These are phyloP conservation scores for Karalla daura DNA, from an alignment of 2,797 vertebrate genomes.

Conservation along the genomic window DNA sequence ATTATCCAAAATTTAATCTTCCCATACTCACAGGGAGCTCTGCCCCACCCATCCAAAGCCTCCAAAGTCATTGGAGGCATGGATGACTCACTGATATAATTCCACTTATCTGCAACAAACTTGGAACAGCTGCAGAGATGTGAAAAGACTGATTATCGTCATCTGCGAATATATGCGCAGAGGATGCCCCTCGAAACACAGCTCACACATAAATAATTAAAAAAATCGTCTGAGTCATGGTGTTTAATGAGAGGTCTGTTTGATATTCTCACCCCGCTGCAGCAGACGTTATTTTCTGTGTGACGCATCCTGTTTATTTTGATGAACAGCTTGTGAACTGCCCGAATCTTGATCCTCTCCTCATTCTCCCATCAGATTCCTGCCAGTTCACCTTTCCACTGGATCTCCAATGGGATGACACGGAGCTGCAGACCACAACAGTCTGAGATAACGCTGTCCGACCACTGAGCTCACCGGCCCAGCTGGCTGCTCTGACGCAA, in stretches of 20 bases:
- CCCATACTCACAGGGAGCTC: slow-evolving; percentile 15
- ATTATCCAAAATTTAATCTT: slow-evolving; percentile 34
- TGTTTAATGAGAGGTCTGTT: slow-evolving; percentile 1
- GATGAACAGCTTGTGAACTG: background rate
- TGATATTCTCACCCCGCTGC: background rate
- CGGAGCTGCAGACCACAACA: background rate
- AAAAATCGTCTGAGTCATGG: slow-evolving; percentile 17
- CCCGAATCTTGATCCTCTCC: background rate
- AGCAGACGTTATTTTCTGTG: background rate
- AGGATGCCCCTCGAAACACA: background rate
- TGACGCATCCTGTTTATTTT: background rate
- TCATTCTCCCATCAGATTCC: background rate
- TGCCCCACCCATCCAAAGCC: slow-evolving; percentile 12
- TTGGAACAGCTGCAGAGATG: slow-evolving; percentile 13
- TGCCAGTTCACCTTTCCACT: background rate
- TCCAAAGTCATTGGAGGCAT: slow-evolving; percentile 8
- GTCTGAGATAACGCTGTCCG: slow-evolving; percentile 4
- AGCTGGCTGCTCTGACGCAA: background rate
- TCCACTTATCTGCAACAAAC: slow-evolving; percentile 24
- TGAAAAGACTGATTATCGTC: background rate
- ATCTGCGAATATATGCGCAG: background rate
- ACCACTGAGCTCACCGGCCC: background rate
- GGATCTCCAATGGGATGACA: background rate
- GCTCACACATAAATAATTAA: slow-evolving; percentile 6
- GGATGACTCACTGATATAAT: slow-evolving; percentile 38